Evolutionary conservation across 2,888 invertebrate genomes (phyloP).

Genomic region (Eupithecia subfuscata): DNA sequence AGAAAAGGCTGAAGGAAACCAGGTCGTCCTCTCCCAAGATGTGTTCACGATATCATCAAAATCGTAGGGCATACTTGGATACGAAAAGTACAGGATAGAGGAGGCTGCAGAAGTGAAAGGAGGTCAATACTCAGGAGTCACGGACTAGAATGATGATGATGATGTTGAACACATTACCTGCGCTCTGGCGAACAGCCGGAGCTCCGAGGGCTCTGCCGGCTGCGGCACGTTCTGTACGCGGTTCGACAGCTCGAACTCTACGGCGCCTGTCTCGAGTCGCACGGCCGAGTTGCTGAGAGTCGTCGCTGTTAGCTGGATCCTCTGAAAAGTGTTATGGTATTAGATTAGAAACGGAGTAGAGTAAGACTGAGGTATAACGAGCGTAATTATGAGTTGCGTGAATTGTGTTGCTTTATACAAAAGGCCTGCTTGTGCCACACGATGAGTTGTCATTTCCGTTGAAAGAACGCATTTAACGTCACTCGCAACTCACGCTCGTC

Average conservation of each 20-base stretch:
- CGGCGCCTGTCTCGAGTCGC: constrained; percentile 96
- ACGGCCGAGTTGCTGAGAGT: constrained; percentile 99
- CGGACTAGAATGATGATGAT: too few species aligned
- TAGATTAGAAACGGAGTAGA: background rate
- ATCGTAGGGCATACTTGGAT: too few species aligned
- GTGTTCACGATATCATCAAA: too few species aligned
- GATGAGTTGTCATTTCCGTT: background rate
- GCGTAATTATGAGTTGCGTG: background rate
- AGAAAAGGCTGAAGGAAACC: too few species aligned
- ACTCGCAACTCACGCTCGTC: too few species aligned
- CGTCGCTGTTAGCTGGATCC: constrained; percentile 98
- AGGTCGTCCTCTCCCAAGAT: too few species aligned
- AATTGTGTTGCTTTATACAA: background rate
- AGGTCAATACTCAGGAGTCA: background rate
- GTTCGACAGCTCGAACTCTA: constrained; percentile 97
- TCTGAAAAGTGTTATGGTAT: constrained; percentile 79
- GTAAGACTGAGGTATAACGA: background rate
- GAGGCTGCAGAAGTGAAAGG: too few species aligned
- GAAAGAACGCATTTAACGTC: too few species aligned
- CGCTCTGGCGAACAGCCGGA: constrained; percentile 89
- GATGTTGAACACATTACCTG: constrained; percentile 52
- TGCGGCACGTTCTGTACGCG: constrained; percentile 94
- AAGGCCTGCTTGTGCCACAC: background rate
- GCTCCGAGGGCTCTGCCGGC: constrained; percentile 88
- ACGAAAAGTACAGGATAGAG: too few species aligned